These are phyloP conservation scores for Upupa epops DNA, from an alignment of 2,113 vertebrate genomes.

Conservation along the genomic window DNA sequence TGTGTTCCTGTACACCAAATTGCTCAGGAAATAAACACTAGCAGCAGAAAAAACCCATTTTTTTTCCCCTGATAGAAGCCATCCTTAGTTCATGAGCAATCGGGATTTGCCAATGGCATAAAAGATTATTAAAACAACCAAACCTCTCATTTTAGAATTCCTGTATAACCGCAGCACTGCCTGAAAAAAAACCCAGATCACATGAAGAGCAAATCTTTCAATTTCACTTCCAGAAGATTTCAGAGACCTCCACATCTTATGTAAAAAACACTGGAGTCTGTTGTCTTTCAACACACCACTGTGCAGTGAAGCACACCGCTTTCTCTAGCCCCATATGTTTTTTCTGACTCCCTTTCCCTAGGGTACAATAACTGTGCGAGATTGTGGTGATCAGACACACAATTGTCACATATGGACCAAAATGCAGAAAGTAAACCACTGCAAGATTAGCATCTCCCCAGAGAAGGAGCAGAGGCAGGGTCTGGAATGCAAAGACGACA, in stretches of 20 bases:
- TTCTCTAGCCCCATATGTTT: conserved; percentile 65
- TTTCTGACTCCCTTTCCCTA: conserved; percentile 62
- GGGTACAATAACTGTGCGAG: conserved; percentile 51
- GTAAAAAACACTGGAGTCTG: not conserved
- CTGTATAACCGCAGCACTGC: not conserved
- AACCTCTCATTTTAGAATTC: not conserved
- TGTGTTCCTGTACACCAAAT: not conserved
- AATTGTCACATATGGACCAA: conserved; percentile 39
- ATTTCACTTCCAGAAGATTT: not conserved
- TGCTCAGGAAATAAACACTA: not conserved
- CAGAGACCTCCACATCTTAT: not conserved
- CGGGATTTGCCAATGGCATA: not conserved
- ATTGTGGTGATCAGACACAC: conserved; percentile 46
- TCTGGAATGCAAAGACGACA: not conserved
- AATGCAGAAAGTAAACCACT: not conserved
- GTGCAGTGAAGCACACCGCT: conserved; percentile 35
- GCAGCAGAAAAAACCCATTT: not conserved
- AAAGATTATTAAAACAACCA: not conserved
- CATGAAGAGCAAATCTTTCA: not conserved
- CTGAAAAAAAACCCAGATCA: not conserved
- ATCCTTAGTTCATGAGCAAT: not conserved
- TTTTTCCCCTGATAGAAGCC: not conserved
- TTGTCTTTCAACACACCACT: conserved; percentile 13
- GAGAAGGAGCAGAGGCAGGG: conserved; percentile 20
- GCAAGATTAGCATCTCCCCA: not conserved